Percentiles rank a stretch among this genome's conserved stretches.
Evolutionary conservation across 2,797 vertebrate genomes (phyloP).

Genomic region (Chiroxiphia lanceolata): DNA sequence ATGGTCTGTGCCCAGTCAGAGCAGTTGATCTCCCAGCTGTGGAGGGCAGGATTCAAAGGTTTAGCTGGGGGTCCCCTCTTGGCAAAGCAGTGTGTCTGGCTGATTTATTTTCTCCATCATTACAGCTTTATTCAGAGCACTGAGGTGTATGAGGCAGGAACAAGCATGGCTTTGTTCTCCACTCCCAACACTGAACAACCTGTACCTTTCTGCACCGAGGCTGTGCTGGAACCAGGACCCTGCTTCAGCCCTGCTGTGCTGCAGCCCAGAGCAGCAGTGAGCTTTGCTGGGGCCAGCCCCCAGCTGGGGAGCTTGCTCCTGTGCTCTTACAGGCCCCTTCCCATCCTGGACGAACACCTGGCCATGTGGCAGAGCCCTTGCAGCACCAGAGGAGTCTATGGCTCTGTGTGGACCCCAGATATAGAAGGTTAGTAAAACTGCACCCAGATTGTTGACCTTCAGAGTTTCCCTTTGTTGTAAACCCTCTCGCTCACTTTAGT

Average conservation of each 20-base stretch:
- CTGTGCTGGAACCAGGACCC: neutral
- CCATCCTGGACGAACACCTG: neutral
- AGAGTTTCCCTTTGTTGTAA: neutral
- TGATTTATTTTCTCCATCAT: neutral
- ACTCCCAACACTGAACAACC: neutral
- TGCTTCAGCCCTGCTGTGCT: neutral
- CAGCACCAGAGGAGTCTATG: neutral
- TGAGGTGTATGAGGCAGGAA: neutral
- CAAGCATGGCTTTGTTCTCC: neutral
- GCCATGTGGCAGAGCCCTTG: neutral
- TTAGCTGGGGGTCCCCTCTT: neutral
- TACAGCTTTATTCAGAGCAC: neutral
- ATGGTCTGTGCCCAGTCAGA: neutral
- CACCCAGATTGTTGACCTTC: neutral
- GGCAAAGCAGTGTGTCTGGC: neutral
- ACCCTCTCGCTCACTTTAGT: neutral
- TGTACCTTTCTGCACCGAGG: neutral
- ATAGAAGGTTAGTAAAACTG: slow-evolving; percentile 41
- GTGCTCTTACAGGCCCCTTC: neutral
- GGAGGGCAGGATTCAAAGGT: neutral
- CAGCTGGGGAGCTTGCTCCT: neutral
- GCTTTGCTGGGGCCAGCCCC: neutral
- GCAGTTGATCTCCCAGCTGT: neutral
- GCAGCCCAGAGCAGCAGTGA: neutral
- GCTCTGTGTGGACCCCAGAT: neutral